Percentiles rank a stretch among this genome's conserved stretches.
phyloP scores from a whole-genome alignment of 2,797 vertebrate species.

The Poeciliopsis presidionis region DNA sequence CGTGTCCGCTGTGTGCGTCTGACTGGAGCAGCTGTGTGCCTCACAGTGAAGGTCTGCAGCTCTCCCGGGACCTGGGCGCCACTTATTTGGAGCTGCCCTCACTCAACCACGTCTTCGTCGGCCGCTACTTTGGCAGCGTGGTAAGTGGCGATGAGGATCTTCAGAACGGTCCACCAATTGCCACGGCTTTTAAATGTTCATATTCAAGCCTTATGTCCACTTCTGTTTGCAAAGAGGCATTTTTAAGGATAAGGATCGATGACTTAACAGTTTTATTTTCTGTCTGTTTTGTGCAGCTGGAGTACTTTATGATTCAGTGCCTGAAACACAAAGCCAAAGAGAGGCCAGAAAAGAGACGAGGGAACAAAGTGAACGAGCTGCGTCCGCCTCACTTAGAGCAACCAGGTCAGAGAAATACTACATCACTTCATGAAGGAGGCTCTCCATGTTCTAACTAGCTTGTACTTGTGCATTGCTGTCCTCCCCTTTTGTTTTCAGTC shows the following conservation, averaged over 20 bases:
- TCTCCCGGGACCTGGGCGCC: constrained; percentile 92
- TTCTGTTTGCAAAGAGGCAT: constrained; percentile 19
- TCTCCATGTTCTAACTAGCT: neutral
- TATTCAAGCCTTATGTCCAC: neutral
- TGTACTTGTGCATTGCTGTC: neutral
- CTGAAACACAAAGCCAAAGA: constrained; percentile 95
- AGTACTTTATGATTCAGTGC: constrained; percentile 98
- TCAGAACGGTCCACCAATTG: neutral
- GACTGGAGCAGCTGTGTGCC: constrained; percentile 93
- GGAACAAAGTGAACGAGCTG: constrained; percentile 83
- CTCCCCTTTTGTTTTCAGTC: neutral
- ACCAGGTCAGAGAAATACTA: constrained; percentile 84
- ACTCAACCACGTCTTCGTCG: constrained; percentile 93
- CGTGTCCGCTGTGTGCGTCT: constrained; percentile 91
- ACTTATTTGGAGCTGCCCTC: constrained; percentile 93
- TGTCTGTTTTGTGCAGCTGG: constrained; percentile 83
- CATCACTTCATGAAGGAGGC: constrained; percentile 3
- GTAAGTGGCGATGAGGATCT: constrained; percentile 74
- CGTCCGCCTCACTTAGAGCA: constrained; percentile 92
- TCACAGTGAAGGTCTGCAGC: constrained; percentile 90
- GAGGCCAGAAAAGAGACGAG: constrained; percentile 89
- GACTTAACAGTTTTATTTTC: constrained; percentile 45
- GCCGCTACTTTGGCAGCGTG: constrained; percentile 95
- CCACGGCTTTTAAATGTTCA: neutral
- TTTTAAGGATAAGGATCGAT: constrained; percentile 27